Evolutionary conservation across 1,140 invertebrate species (phyloP).

Genomic region (Euura lappo): DNA sequence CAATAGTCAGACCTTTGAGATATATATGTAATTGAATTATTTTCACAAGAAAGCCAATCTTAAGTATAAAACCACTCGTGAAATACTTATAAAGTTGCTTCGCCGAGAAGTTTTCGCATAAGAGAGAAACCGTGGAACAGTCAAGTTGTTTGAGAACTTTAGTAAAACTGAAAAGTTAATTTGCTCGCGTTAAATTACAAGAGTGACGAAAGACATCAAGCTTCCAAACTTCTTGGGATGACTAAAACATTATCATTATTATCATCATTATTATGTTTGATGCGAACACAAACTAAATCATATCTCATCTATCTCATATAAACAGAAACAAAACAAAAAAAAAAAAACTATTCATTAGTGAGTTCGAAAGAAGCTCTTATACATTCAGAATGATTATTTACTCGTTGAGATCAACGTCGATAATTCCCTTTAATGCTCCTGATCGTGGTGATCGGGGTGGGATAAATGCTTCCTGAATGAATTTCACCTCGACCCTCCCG

Average conservation of each 20-base stretch:
- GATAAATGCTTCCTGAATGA: slow-evolving; percentile 3
- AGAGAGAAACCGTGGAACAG: no score
- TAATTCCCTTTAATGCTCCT: not conserved
- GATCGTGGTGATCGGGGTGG: not conserved
- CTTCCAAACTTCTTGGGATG: not conserved
- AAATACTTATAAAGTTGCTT: slow-evolving; percentile 1
- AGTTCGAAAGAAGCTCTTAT: no score
- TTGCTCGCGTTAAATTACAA: not conserved
- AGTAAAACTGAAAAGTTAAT: not conserved
- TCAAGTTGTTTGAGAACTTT: not conserved
- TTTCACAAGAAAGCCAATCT: not conserved
- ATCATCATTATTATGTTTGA: not conserved
- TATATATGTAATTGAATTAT: not conserved
- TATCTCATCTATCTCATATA: no score
- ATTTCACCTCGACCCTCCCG: not conserved
- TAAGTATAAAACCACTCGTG: not conserved
- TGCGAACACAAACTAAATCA: no score
- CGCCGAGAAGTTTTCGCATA: not conserved
- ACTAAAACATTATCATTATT: not conserved
- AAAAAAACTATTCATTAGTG: no score
- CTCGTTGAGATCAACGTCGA: not conserved
- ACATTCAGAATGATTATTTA: no score
- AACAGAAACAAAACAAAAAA: no score
- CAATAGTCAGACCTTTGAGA: no score
- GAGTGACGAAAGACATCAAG: not conserved